Conservation (phyloP, 1,140 invertebrate genomes). For the Chlorops oryzae region DNA sequence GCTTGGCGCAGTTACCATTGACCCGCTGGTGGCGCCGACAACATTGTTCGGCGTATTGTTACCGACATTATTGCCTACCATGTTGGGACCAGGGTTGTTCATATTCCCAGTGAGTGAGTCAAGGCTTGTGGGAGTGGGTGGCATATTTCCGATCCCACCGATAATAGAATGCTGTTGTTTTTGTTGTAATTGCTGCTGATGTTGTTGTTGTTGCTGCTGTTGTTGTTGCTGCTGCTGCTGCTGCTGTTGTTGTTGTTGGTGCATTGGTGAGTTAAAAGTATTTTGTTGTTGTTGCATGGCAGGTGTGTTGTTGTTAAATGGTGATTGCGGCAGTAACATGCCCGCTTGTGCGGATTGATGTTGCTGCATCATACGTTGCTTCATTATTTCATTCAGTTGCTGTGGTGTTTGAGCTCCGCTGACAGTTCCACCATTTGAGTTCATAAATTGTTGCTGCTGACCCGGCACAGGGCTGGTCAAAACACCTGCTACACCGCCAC, state of each 20-base stretch:
- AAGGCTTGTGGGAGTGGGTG: constrained; percentile 42
- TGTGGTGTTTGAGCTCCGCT: constrained; percentile 28
- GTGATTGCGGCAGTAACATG: constrained; percentile 50
- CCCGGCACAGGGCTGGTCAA: constrained; percentile 49
- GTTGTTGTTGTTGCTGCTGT: constrained; percentile 20
- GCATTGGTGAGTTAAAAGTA: constrained; percentile 23
- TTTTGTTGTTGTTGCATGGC: constrained; percentile 16
- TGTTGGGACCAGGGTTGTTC: no score
- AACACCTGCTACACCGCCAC: constrained; percentile 17
- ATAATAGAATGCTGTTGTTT: constrained; percentile 20
- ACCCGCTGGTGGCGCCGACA: constrained; percentile 17
- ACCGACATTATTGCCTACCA: background rate
- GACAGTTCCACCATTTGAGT: constrained; percentile 52
- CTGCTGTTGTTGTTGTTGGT: constrained; percentile 23
- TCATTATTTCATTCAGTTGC: constrained; percentile 52
- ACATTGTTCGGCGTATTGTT: background rate
- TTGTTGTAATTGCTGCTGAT: constrained; percentile 23
- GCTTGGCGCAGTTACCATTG: constrained; percentile 50
- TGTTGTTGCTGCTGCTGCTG: constrained; percentile 45
- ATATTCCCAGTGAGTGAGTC: constrained; percentile 35
- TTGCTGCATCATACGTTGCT: constrained; percentile 49
- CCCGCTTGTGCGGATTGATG: constrained; percentile 20
- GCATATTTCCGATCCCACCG: constrained; percentile 38
- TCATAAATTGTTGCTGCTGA: constrained; percentile 51
- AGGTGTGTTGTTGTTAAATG: constrained; percentile 46